Evolutionary conservation across 2,888 invertebrate genomes (phyloP).

Genomic region (Lithophane leautieri): DNA sequence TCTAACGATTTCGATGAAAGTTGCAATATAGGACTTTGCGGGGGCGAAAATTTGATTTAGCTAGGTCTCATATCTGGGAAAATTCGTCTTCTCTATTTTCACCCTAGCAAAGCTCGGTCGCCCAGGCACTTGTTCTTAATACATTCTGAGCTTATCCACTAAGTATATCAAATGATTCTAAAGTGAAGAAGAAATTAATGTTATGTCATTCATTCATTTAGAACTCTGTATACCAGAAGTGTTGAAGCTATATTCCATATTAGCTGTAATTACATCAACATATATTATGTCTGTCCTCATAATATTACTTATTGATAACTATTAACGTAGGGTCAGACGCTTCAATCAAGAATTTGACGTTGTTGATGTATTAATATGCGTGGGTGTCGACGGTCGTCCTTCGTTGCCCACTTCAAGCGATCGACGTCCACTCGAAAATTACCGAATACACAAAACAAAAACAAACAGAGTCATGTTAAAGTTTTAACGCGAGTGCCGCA

Average conservation of each 20-base stretch:
- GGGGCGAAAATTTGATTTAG: too few relatives aligned
- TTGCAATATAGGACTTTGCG: too few relatives aligned
- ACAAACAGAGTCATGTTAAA: constrained; percentile 82
- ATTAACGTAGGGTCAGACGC: constrained; percentile 54
- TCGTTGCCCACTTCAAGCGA: constrained; percentile 81
- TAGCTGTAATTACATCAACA: constrained; percentile 26
- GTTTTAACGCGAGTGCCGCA: constrained; percentile 80
- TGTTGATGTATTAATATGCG: constrained; percentile 69
- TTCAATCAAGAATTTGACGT: constrained; percentile 62
- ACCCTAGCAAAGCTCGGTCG: too few relatives aligned
- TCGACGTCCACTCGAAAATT: constrained; percentile 84
- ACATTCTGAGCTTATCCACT: background rate
- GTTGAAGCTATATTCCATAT: constrained; percentile 8
- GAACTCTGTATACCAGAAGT: background rate
- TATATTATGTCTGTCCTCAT: constrained; percentile 32
- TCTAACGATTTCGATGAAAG: too few relatives aligned
- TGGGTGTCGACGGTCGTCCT: constrained; percentile 78
- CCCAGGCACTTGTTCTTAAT: background rate
- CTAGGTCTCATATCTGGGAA: too few relatives aligned
- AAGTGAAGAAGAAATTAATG: background rate
- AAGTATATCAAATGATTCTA: background rate
- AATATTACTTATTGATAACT: constrained; percentile 49
- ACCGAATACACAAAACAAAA: constrained; percentile 83
- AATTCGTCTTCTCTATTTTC: too few relatives aligned
- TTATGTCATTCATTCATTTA: background rate